Evolutionary conservation across 2,797 vertebrate species (phyloP), one percentile per base, ranked within the genome.

Genomic region (Echeneis naucrates): DNA sequence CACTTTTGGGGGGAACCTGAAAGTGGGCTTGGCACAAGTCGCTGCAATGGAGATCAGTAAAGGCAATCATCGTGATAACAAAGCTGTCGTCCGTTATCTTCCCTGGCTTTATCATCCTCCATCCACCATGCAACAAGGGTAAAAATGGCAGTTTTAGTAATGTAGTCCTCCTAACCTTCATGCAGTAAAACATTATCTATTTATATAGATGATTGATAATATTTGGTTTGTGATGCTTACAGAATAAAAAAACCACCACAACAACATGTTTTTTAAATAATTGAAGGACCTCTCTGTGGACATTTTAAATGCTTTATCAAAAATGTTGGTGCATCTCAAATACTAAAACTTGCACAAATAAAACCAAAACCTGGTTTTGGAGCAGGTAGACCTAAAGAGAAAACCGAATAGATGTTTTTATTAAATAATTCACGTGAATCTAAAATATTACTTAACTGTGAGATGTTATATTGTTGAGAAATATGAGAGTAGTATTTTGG

Each of bases 41-140:
- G 96, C 97, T 32, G 96, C 97, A 75, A 99, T 99, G 98, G 98
- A 99, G 89, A 99, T 99, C 92, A 97, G 96, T 70, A 96, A 97
- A 88, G 98, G 98, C 81, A 99, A 98, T 92, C 98, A 99, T 81
- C 95, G 98, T 63, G 98, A 99, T 86, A 99, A 98, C 92, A 99
- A 99, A 91, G 96, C 98, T 56, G 97, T 99, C 60, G 95, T 96
- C 64, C 96, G 98, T 37, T 98, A 97, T 68, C 93, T 99, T 56
- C 98, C 98, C 32, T 99, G 98, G 98, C 96, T 99, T 14, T 99
- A 99, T 75, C 98, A 99, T 65, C 97, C 98, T 19, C 98, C 98
- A 30, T 98, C 98, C 24, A 95, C 97, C 61, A 98, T 99, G 98
- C 98, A 99, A 75, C 98, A 99, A 89, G 98, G 98, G 98, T 99